Evolutionary conservation across 2,797 vertebrate species (phyloP), one percentile per base, ranked within the genome.

Genomic region (Adrianichthys oophorus): DNA sequence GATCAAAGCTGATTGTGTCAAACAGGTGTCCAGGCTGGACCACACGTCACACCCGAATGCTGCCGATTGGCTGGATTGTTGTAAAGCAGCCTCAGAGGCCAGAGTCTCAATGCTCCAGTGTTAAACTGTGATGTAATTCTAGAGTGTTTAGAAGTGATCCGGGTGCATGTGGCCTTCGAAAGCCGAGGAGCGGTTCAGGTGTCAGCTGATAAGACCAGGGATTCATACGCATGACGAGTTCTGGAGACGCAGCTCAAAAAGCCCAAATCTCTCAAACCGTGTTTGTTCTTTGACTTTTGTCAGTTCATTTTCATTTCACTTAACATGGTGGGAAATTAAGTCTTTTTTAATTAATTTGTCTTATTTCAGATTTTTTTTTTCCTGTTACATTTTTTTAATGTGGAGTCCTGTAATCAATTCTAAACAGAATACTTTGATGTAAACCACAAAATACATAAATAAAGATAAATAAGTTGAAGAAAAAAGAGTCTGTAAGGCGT

Each of bases 121-220:
- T 76, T 81, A 81, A 85, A 81, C 65, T 17, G 41, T 8, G 55
- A 16, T 66, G 60, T 86, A 89, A 89, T 84, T 76, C 74, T 51
- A 56, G 51, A 45, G 75, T 59, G 71, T 83, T 85, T 73, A 79
- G 56, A 59, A 52, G 41, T 70, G 80, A 85, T 86, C 84, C 65
- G 2, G 50, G 62, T 62, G 85, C 84, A 82, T 85, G 80, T 72
- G 70, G 68, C 65, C 44, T 23, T 59, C 63, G 65, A 10, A 59
- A 73, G 80, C 68, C 41, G 55, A 76, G 70, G 76, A 63, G 68
- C 13, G 32, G 65, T 1, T 19, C 85, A 86, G 87, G 85, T 85
- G 77, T 56, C n/a, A 4, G 51, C 70, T 64, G 74, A 73, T 84
- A 82, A 87, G 76, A 82, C 82, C 69, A 43, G 52, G 68, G 78